Conservation (phyloP, 2,113 vertebrate genomes). For the Stegostoma tigrinum region DNA sequence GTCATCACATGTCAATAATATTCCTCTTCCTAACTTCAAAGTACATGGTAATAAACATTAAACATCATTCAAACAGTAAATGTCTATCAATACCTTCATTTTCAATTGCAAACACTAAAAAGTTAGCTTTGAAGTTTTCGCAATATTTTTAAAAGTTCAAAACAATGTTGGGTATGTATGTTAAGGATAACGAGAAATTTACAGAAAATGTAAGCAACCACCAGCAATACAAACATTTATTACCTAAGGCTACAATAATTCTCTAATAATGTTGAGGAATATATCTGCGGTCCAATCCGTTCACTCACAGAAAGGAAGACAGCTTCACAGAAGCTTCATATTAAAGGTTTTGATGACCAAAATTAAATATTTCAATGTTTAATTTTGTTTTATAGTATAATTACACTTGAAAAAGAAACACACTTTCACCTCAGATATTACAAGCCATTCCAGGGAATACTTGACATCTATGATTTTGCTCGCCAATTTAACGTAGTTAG, state of each 20-base stretch:
- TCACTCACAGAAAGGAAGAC: neutral
- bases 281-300: neutral
- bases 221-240: neutral
- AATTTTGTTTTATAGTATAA: neutral
- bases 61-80: neutral
- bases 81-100: neutral
- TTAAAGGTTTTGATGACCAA: neutral
- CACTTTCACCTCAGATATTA: constrained; percentile 35
- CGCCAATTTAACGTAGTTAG: constrained; percentile 44
- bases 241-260: neutral
- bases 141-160: neutral
- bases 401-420: neutral
- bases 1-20: neutral
- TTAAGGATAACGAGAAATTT: neutral
- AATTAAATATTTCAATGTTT: neutral
- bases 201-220: neutral
- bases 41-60: neutral
- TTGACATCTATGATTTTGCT: constrained; percentile 43
- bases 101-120: neutral
- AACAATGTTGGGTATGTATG: neutral
- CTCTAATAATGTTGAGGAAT: neutral
- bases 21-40: neutral
- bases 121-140: neutral
- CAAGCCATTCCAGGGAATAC: constrained; percentile 42
- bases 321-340: neutral